Conservation (phyloP, 2,797 vertebrate genomes). For the Synanceia verrucosa region DNA sequence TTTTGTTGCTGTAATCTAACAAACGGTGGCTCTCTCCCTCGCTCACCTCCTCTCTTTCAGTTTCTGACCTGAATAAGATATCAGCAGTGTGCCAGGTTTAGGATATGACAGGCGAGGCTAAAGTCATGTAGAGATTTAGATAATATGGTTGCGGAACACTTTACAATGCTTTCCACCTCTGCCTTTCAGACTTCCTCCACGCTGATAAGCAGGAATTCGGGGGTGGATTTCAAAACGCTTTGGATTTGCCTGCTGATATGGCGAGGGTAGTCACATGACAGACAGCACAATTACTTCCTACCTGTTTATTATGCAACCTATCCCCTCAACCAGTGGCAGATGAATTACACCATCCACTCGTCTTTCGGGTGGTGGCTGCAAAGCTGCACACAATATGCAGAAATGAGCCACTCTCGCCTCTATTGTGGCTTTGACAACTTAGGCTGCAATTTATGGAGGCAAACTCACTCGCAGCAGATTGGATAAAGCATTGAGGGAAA, state of each 20-base stretch:
- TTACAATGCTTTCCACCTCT: slow-evolving; percentile 68
- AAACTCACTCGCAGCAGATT: slow-evolving; percentile 49
- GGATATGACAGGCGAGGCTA: slow-evolving; percentile 70
- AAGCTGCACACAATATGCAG: slow-evolving; percentile 30
- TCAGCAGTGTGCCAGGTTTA: slow-evolving; percentile 71
- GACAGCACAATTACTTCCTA: slow-evolving; percentile 57
- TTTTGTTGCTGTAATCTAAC: slow-evolving; percentile 72
- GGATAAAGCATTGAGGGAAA: slow-evolving; percentile 40
- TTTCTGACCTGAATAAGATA: slow-evolving; percentile 81
- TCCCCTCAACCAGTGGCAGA: slow-evolving; percentile 17
- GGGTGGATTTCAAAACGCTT: slow-evolving; percentile 57
- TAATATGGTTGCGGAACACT: slow-evolving; percentile 63
- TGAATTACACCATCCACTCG: slow-evolving; percentile 37
- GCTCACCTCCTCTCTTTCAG: slow-evolving; percentile 21
- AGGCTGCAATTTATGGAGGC: slow-evolving; percentile 43
- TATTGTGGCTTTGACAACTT: slow-evolving; percentile 42
- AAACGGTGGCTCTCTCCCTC: slow-evolving; percentile 54
- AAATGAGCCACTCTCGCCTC: slow-evolving; percentile 39
- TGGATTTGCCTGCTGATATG: slow-evolving; percentile 55
- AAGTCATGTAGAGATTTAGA: slow-evolving; percentile 77
- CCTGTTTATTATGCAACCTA: slow-evolving; percentile 33
- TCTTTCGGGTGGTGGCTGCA: slow-evolving; percentile 15
- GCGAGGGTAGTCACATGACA: slow-evolving; percentile 56
- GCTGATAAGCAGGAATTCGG: slow-evolving; percentile 68
- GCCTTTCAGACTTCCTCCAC: slow-evolving; percentile 54